Conservation (phyloP, 2,113 vertebrate species). For the Cebidichthys violaceus region DNA sequence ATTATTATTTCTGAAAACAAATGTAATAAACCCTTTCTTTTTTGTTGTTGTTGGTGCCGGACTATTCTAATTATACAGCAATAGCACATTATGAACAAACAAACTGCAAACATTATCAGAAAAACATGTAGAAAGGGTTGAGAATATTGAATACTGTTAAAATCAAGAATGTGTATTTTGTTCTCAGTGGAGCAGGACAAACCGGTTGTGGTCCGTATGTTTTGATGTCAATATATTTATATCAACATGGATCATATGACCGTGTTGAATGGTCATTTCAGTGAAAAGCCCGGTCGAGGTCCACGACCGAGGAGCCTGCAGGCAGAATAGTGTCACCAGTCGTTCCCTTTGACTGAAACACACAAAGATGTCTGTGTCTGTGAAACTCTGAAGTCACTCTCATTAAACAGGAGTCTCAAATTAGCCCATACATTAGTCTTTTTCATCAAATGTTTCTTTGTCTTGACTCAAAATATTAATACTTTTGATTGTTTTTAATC, state of each 20-base stretch:
- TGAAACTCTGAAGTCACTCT: not conserved
- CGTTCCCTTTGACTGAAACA: not conserved
- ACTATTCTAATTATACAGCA: constrained; percentile 19
- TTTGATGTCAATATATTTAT: not conserved
- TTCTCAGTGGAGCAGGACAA: not conserved
- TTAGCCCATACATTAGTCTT: not conserved
- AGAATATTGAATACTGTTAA: not conserved
- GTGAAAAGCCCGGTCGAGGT: not conserved
- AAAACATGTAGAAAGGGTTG: not conserved
- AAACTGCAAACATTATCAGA: not conserved
- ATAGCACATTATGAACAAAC: not conserved
- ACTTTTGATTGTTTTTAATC: not conserved
- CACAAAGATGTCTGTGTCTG: constrained; percentile 13
- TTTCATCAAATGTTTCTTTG: not conserved
- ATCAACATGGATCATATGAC: not conserved
- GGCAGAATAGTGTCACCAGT: not conserved
- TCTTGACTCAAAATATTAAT: not conserved
- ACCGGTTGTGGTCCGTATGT: not conserved
- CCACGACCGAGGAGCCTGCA: not conserved
- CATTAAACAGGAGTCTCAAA: not conserved
- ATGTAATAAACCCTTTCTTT: constrained; percentile 57
- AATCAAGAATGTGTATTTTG: not conserved
- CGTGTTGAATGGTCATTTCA: not conserved
- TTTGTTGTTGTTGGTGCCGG: constrained; percentile 13
- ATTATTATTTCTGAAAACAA: constrained; percentile 30